phyloP scores from a whole-genome alignment of 2,888 invertebrate genomes.

The Gymnocheta viridis region DNA sequence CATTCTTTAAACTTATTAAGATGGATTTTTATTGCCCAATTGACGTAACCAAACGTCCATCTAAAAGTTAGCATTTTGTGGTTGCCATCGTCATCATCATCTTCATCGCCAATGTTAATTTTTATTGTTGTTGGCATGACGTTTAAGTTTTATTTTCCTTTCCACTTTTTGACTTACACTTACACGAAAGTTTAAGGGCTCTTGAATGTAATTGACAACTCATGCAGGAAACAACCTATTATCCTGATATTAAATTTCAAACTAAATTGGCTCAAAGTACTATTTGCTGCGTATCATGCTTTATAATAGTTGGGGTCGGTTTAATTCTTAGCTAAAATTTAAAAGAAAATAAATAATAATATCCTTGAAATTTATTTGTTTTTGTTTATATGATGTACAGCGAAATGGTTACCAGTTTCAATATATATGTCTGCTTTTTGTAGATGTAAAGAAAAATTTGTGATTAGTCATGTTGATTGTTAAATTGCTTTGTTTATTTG shows the following conservation, averaged over 20 bases:
- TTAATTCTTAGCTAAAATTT: slow-evolving; percentile 8
- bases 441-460: slow-evolving; percentile 2
- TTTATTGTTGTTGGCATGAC: slow-evolving; percentile 53
- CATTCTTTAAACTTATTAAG: slow-evolving; percentile 8
- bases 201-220: slow-evolving; percentile 76
- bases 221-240: slow-evolving; percentile 80
- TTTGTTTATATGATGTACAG: slow-evolving; percentile 37
- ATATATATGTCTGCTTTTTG: not conserved
- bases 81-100: not conserved
- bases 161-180: not conserved
- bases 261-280: slow-evolving; percentile 51
- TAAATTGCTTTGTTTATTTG: slow-evolving; percentile 55
- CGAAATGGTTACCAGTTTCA: not conserved
- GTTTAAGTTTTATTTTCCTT: slow-evolving; percentile 38
- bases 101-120: slow-evolving; percentile 17
- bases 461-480: slow-evolving; percentile 56
- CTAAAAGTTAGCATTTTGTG: slow-evolving; percentile 16
- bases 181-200: slow-evolving; percentile 52
- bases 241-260: slow-evolving; percentile 77
- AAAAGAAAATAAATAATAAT: slow-evolving; percentile 1
- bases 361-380: slow-evolving; percentile 73
- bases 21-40: slow-evolving; percentile 59
- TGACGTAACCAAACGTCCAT: slow-evolving; percentile 37
- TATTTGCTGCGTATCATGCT: slow-evolving; percentile 70
- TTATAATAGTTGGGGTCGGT: slow-evolving; percentile 1